phyloP scores from a whole-genome alignment of 2,113 vertebrate genomes.

The Eptesicus fuscus region DNA sequence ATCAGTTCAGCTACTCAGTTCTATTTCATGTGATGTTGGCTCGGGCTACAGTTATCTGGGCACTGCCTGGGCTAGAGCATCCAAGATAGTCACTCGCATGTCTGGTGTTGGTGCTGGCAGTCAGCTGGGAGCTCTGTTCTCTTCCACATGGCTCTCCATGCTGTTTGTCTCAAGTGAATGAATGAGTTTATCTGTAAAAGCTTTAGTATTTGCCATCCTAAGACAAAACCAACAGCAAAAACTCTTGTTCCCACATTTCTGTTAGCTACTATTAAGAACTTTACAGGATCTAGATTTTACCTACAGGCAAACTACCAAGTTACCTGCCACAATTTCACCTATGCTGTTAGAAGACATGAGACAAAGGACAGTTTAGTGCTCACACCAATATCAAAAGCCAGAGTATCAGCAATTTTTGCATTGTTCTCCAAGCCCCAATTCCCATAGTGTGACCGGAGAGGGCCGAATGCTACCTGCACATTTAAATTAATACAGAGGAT shows the following conservation, averaged over 20 bases:
- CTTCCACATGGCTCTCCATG: neutral
- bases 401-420: neutral
- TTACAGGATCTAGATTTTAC: neutral
- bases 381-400: neutral
- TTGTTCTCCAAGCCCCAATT: neutral
- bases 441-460: neutral
- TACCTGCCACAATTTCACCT: neutral
- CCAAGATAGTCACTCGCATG: neutral
- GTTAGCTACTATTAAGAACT: neutral
- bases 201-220: neutral
- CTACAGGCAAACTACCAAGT: neutral
- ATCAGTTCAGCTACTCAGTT: neutral
- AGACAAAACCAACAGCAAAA: neutral
- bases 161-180: neutral
- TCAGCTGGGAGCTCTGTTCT: neutral
- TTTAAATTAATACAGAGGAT: neutral
- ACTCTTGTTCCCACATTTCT: neutral
- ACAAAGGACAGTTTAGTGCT: neutral
- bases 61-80: neutral
- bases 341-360: neutral
- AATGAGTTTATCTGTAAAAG: neutral
- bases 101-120: neutral
- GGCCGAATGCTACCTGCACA: neutral
- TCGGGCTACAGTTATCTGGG: neutral
- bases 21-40: neutral